Base-by-base conservation (phyloP, 2,888 invertebrate genomes). In the Drymonia ruficornis region DNA sequence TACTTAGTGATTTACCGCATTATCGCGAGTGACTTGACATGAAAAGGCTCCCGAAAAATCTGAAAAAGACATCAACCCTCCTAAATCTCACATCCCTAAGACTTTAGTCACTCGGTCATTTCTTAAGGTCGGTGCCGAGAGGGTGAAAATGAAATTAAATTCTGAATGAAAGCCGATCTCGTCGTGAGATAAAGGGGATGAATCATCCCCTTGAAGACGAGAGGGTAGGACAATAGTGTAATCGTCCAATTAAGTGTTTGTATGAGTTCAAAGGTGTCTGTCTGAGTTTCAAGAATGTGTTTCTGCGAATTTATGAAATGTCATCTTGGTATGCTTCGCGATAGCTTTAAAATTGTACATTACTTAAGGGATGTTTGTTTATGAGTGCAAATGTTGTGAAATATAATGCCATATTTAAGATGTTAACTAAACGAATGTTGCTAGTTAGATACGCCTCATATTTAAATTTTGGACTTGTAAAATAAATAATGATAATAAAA, bases 111-210 rank as follows among this genome's bases (percentile, higher is more conserved):
- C 80, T 81, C 80, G 85, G 89, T 89, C 89, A 89, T 88, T 87
- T 86, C 87, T 87, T 83, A 86, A 79, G 66, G 76, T 66, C 59
- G 78, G 74, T 76, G 67, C 68, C 54, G 81, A 83, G 87, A 88
- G 90, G 91, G 92, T 89, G 91, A 87, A 86, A 87, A 91, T 88
- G 87, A 91, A 91, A 92, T 92, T 89, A 91, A 91, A 91, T 90
- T 89, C 86, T 84, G 79, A 87, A 86, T 91, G 89, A 91, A 90
- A 88, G 89, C 87, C 83, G 81, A 86, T 86, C 85, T 81, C 65
- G 65, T 78, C 78, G 80, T 86, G 83, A 81, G 85, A 86, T 88
- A 86, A 89, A 70, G 87, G 81, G 88, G 83, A 77, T 91, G 90
- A 91, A 87, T 89, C 86, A 73, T 79, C 83, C 80, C 83, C 79